phyloP scores from a whole-genome alignment of 2,888 invertebrate genomes.

The Polydrusus cervinus region DNA sequence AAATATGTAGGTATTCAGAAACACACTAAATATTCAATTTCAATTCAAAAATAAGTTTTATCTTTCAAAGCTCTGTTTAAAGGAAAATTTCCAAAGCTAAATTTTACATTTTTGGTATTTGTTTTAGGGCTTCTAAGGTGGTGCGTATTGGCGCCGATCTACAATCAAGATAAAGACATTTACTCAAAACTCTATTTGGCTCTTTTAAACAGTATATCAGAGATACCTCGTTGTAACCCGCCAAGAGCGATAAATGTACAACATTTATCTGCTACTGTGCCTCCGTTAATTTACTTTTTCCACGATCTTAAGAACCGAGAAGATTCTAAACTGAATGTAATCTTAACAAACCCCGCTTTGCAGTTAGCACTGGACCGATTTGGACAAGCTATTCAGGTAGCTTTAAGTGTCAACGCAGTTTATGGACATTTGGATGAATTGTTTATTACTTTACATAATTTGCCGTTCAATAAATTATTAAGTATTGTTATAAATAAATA shows the following conservation, averaged over 20 bases:
- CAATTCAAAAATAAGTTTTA: too few species aligned
- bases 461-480: conserved; percentile 79
- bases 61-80: too few species aligned
- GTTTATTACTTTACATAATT: conserved; percentile 75
- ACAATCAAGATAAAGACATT: conserved; percentile 69
- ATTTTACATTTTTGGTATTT: background rate
- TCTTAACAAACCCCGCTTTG: conserved; percentile 64
- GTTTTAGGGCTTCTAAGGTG: conserved; percentile 77
- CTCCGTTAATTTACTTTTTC: conserved; percentile 59
- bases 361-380: conserved; percentile 83
- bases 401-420: conserved; percentile 84
- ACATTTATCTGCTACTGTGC: conserved; percentile 71
- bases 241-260: conserved; percentile 79
- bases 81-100: too few species aligned
- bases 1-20: too few species aligned
- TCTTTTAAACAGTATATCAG: conserved; percentile 78
- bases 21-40: too few species aligned
- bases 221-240: conserved; percentile 72
- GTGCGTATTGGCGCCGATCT: conserved; percentile 82
- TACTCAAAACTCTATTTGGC: conserved; percentile 82
- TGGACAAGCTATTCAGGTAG: conserved; percentile 89
- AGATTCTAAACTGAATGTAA: conserved; percentile 56
- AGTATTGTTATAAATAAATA: conserved; percentile 78
- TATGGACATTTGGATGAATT: conserved; percentile 85
- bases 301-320: conserved; percentile 59